Evolutionary conservation across 2,113 vertebrate genomes (phyloP).

Genomic region (Mobula hypostoma): DNA sequence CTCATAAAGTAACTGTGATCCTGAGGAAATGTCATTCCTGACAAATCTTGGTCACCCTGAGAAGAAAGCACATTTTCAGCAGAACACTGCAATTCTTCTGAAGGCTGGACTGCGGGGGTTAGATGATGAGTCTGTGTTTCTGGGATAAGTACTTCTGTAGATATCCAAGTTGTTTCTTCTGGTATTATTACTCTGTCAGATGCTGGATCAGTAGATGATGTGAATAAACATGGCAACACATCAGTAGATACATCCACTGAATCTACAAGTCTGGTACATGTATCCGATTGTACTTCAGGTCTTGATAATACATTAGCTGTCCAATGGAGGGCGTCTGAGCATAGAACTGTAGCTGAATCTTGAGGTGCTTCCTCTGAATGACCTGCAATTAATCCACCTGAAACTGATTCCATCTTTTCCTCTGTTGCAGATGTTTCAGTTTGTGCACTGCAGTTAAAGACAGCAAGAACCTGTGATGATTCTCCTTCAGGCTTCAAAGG

Average conservation of each 20-base stretch:
- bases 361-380: conserved; percentile 6
- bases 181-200: not conserved
- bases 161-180: conserved; percentile 31
- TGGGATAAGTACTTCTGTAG: conserved; percentile 16
- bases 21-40: conserved; percentile 21
- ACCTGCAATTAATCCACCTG: not conserved
- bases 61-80: not conserved
- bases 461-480: not conserved
- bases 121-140: not conserved
- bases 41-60: not conserved
- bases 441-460: conserved; percentile 25
- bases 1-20: conserved; percentile 34
- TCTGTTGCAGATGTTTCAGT: not conserved
- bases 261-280: not conserved
- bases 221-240: conserved; percentile 16
- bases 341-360: conserved; percentile 10
- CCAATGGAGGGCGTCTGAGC: not conserved
- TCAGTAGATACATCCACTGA: not conserved
- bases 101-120: not conserved
- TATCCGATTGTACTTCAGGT: conserved; percentile 16
- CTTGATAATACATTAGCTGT: conserved; percentile 6
- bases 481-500: not conserved
- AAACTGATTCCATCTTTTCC: not conserved
- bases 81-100: conserved; percentile 10
- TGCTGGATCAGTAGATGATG: conserved; percentile 14